These are phyloP conservation scores for Drosophila birchii DNA, from an alignment of 2,888 invertebrate genomes.

Conservation along the genomic window DNA sequence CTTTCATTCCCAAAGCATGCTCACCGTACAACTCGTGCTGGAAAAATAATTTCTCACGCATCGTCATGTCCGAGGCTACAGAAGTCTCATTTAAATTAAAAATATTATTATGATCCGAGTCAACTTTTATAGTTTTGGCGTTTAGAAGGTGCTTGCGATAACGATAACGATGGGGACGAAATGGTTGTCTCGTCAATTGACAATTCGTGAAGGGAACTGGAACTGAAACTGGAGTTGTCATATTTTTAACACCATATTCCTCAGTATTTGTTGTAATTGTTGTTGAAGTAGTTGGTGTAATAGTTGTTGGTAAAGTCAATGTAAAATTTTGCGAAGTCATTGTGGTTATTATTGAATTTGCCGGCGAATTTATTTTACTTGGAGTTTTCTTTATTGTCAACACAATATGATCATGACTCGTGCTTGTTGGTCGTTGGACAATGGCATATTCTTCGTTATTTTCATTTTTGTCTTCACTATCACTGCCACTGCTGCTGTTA, in stretches of 20 bases:
- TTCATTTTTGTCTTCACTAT: slow-evolving; percentile 49
- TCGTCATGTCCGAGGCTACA: slow-evolving; percentile 15
- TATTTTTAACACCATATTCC: slow-evolving; percentile 2
- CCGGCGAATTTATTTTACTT: slow-evolving; percentile 77
- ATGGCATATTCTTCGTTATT: slow-evolving; percentile 77
- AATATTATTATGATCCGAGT: slow-evolving; percentile 57
- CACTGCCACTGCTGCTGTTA: slow-evolving; percentile 61
- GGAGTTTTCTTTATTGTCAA: slow-evolving; percentile 83
- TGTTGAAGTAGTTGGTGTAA: background rate
- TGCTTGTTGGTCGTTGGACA: slow-evolving; percentile 66
- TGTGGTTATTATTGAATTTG: slow-evolving; percentile 58
- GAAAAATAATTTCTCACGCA: slow-evolving; percentile 76
- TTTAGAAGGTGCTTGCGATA: slow-evolving; percentile 5
- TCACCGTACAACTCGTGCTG: slow-evolving; percentile 65
- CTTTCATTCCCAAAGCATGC: slow-evolving; percentile 36
- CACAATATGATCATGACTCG: slow-evolving; percentile 74
- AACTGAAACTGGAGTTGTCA: background rate
- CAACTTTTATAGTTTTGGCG: slow-evolving; percentile 22
- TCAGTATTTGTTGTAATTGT: background rate
- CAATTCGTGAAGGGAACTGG: too few species aligned
- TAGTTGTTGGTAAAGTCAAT: background rate
- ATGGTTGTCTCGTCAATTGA: slow-evolving; percentile 10
- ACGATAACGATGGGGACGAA: slow-evolving; percentile 17
- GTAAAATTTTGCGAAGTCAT: slow-evolving; percentile 49
- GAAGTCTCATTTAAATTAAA: slow-evolving; percentile 32